Evolutionary conservation across 2,888 invertebrate species (phyloP), one percentile per base, ranked within the genome.

Genomic region (Elmis aenea): DNA sequence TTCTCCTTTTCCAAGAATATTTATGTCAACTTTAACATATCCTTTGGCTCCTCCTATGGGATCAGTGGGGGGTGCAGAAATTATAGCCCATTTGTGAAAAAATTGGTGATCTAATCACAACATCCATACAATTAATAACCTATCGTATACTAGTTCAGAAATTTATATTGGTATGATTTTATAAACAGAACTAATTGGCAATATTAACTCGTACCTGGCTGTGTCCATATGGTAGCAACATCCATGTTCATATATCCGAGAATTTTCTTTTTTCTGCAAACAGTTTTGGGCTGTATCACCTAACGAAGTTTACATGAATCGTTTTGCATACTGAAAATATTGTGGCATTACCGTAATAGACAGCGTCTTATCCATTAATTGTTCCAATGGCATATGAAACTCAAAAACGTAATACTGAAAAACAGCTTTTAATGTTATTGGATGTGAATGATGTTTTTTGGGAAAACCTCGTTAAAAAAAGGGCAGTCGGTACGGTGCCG

Each of bases 31-130:
- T 67, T 90, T 90, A 11, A 92, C 66, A 58, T 84, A 88, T 1
- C 91, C 92, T 47, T 78, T 77, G 1, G 77, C 70, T 2, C 71
- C 70, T 46, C 75, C 78, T n/a, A 32, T 21, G 1, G 38, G 37
- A 20, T 61, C 59, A 12, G 49, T 42, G 16, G 80, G 75, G 0
- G 83, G 81, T 37, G 81, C 72, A 14, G 76, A 77, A 23, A 92
- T 67, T 55, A 84, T 79, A 0, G 83, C 86, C 92, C 92, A 93
- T 67, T 90, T 90, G 59, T 87, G 85, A 58, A 80, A 83, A 56
- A 86, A 85, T 60, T 83, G 82, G 56, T 85, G 90, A 67, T 83
- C 87, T 81, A 63, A 20, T 51, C 57, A 34, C 33, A 42, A 29
- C n/a, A n/a, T n/a, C n/a, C n/a, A n/a, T n/a, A n/a, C n/a, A n/a